phyloP scores from a whole-genome alignment of 2,113 vertebrate species.

The Rhagologus leucostigma region DNA sequence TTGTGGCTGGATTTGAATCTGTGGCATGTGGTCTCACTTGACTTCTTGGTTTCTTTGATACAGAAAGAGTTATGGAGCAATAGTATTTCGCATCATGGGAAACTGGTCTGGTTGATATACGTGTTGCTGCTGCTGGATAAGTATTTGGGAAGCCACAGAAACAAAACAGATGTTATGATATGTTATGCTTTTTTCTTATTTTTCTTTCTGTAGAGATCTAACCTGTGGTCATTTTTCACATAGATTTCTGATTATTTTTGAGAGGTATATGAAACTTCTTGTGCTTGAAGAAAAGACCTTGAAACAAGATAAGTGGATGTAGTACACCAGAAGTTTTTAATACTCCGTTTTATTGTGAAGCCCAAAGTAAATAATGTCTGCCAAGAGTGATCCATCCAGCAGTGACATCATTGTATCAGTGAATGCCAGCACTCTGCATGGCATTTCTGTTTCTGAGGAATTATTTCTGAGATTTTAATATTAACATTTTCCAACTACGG shows the following conservation, averaged over 20 bases:
- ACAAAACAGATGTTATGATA: not conserved
- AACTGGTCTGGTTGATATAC: not conserved
- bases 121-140: not conserved
- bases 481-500: not conserved
- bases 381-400: not conserved
- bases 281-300: not conserved
- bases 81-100: not conserved
- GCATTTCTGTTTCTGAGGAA: not conserved
- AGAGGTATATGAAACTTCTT: not conserved
- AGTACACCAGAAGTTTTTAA: not conserved
- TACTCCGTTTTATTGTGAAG: not conserved
- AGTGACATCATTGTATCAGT: not conserved
- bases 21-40: not conserved
- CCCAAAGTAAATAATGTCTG: not conserved
- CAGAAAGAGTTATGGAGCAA: not conserved
- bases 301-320: not conserved
- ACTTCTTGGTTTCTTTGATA: not conserved
- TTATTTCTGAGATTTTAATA: not conserved
- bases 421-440: not conserved
- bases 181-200: not conserved
- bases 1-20: not conserved
- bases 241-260: not conserved
- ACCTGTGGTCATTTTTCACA: not conserved
- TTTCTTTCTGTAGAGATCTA: not conserved
- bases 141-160: not conserved